Conservation (phyloP, 2,888 invertebrate species). For the Drosophila mimetica region DNA sequence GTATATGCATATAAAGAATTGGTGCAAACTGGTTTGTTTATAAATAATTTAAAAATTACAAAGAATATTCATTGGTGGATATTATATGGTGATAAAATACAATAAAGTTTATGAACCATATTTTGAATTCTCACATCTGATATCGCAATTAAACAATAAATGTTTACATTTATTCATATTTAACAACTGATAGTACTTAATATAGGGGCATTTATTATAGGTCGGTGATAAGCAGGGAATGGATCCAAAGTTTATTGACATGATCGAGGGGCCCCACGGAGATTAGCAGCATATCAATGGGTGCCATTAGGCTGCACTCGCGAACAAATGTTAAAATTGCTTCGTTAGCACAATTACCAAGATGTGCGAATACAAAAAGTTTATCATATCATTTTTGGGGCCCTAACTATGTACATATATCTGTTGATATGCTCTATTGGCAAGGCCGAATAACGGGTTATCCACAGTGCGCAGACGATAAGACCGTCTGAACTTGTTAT, state of each 20-base stretch:
- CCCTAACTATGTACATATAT: not conserved
- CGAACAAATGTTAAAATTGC: conserved; percentile 28
- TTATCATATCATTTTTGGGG: conserved; percentile 2
- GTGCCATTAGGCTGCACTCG: conserved; percentile 29
- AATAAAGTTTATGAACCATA: not conserved
- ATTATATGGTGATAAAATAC: too few relatives aligned
- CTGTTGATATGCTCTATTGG: not conserved
- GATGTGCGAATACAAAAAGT: conserved; percentile 38
- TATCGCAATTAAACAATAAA: conserved; percentile 30
- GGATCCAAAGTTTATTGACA: conserved; percentile 54
- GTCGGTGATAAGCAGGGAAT: conserved; percentile 31
- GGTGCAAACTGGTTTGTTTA: conserved; percentile 32
- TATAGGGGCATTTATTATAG: conserved; percentile 12
- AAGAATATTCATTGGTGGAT: too few relatives aligned
- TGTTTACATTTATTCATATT: conserved; percentile 11
- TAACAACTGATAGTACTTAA: conserved; percentile 24
- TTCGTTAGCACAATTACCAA: conserved; percentile 49
- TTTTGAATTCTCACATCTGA: not conserved
- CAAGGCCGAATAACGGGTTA: conserved; percentile 34
- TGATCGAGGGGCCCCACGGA: conserved; percentile 17
- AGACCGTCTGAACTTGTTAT: conserved; percentile 12
- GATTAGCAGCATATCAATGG: conserved; percentile 50
- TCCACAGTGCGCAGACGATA: conserved; percentile 21
- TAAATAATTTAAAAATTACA: not conserved
- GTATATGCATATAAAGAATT: conserved; percentile 6